Evolutionary conservation across 2,888 invertebrate genomes (phyloP), one percentile per base, ranked within the genome.

Genomic region (Pimpla rufipes): DNA sequence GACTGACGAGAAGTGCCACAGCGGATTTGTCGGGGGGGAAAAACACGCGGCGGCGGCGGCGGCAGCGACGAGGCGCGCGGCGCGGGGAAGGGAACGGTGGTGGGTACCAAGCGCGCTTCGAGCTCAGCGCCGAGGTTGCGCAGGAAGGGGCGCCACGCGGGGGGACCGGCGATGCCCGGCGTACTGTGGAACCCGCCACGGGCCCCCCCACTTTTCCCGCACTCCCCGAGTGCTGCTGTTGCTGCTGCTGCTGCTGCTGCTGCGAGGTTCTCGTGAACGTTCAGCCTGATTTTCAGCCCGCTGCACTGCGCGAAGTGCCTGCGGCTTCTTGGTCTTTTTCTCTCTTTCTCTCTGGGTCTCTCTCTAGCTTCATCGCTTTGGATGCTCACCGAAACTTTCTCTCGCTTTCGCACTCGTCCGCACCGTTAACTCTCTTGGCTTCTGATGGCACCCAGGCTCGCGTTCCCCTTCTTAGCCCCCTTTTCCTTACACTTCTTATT

Each of bases 1-100:
- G 86, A 88, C 89, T 88, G 87, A 89, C 88, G 89, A 88, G 87
- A 87, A 89, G 86, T 88, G 85, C 88, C 85, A 74, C 80, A 85
- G 86, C 83, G 85, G 85, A 85, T 85, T 87, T 85, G 85, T 85
- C 79, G 85, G 77, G 79, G 84, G 82, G 85, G 80, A 59, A 45
- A 59, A 29, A 59, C 57, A 73, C 59, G 84, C 81, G 87, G 47
- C 82, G 85, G 40, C 64, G 82, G 79, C 75, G 85, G 84, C 81
- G 87, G 47, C 82, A 85, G 40, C 64, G 82, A 81, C 75, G 85
- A 79, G 81, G 83, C 55, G 79, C 62, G 76, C 67, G 81, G 79
- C 62, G 76, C 67, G 81, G 83, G 78, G 62, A 73, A 62, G 45
- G 45, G 79, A 75, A 50, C 45, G 40, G 77, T 66, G 79, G 74